phyloP scores from a whole-genome alignment of 2,113 vertebrate genomes.

The Ameiurus melas region DNA sequence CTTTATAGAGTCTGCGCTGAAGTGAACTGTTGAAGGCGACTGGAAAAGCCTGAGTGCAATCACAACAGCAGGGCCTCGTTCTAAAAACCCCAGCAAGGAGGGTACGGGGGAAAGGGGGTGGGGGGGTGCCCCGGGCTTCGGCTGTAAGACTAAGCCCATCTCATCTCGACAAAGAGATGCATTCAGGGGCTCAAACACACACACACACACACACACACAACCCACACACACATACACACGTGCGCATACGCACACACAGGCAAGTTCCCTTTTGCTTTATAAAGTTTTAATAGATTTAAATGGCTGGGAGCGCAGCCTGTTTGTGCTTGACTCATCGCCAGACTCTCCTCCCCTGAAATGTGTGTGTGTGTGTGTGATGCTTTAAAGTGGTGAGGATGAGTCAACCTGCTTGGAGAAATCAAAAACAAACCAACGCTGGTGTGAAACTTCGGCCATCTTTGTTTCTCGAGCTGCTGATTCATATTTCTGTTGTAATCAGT shows the following conservation, averaged over 20 bases:
- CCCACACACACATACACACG: not conserved
- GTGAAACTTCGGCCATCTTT: not conserved
- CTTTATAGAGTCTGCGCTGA: slow-evolving; percentile 85
- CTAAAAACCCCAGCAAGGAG: slow-evolving; percentile 57
- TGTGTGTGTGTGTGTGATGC: slow-evolving; percentile 5
- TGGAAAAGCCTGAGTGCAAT: slow-evolving; percentile 91
- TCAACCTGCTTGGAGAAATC: not conserved
- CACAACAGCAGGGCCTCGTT: slow-evolving; percentile 78
- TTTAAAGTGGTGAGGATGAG: slow-evolving; percentile 9
- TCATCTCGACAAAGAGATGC: slow-evolving; percentile 69
- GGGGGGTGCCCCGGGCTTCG: slow-evolving; percentile 55
- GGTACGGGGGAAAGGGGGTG: slow-evolving; percentile 36
- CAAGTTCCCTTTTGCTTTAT: slow-evolving; percentile 55
- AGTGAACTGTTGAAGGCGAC: slow-evolving; percentile 93
- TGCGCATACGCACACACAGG: not conserved
- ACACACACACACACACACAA: not conserved
- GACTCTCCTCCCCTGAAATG: slow-evolving; percentile 9
- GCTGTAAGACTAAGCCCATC: slow-evolving; percentile 54
- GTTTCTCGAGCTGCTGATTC: not conserved
- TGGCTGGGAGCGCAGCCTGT: slow-evolving; percentile 58
- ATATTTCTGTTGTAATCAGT: not conserved
- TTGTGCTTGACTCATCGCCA: slow-evolving; percentile 20
- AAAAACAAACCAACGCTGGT: not conserved
- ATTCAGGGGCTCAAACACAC: slow-evolving; percentile 68
- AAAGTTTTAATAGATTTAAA: slow-evolving; percentile 81